Percentiles rank a stretch among this genome's conserved stretches.
These are phyloP conservation scores for Bilobella aurantiaca DNA, from an alignment of 1,140 invertebrate species.

Conservation along the genomic window DNA sequence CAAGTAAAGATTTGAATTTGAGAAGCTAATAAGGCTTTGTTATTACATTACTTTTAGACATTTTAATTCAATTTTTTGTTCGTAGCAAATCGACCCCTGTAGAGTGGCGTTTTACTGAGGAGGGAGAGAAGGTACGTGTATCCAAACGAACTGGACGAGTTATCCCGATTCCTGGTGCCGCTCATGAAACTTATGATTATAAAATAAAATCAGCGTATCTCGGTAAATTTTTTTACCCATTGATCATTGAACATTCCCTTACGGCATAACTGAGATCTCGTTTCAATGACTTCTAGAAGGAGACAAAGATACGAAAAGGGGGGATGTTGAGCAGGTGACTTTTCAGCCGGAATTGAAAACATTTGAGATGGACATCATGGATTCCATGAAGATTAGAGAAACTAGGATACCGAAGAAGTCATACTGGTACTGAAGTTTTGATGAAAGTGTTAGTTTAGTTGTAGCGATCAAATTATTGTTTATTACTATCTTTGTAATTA, in stretches of 20 bases:
- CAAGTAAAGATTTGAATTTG: constrained; percentile 47
- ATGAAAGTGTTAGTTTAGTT: neutral
- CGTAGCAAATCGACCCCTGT: constrained; percentile 55
- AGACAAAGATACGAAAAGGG: constrained; percentile 62
- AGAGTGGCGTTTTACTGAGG: constrained; percentile 83
- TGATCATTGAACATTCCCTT: neutral
- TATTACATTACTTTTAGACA: neutral
- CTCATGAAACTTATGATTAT: constrained; percentile 73
- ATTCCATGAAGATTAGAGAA: constrained; percentile 77
- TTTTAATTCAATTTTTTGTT: constrained; percentile 1
- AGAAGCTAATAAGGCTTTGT: neutral
- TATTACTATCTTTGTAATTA: too few relatives aligned
- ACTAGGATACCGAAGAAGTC: constrained; percentile 61
- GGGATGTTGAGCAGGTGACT: constrained; percentile 57
- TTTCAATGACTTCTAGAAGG: constrained; percentile 15
- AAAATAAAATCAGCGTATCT: constrained; percentile 61
- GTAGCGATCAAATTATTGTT: too few relatives aligned
- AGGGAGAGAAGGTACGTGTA: constrained; percentile 80
- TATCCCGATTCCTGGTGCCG: constrained; percentile 68
- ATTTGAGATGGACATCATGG: constrained; percentile 96
- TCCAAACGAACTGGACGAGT: constrained; percentile 74
- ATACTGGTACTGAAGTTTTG: constrained; percentile 78
- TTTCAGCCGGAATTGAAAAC: constrained; percentile 71
- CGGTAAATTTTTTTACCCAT: constrained; percentile 37
- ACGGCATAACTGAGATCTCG: too few relatives aligned